Base-by-base conservation (phyloP, 2,888 invertebrate genomes). In the Lamellibrachia columna region DNA sequence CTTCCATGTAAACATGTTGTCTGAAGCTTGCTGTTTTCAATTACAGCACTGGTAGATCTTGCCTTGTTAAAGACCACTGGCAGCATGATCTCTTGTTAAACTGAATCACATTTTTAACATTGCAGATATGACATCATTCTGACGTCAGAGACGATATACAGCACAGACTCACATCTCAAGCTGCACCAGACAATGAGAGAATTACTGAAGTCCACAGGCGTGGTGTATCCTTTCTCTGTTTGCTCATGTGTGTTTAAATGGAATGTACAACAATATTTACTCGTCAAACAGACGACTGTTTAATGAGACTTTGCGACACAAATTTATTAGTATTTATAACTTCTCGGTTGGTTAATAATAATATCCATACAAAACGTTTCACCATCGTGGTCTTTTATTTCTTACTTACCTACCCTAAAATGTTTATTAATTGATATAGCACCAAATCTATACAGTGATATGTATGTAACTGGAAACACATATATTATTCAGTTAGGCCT, bases 131-230 rank as follows among this genome's bases (percentile, higher is more conserved):
- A 99, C 96, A 95, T 98, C 7, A 99, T 99, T 95, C 97, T 99
- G 28, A 98, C 99, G 8, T 98, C 98, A 28, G 99, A 99, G 97
- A 99, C 99, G 0, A 99, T 99, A 96, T 97, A 97, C 95, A 99
- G 98, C 97, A 97, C 97, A 90, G 97, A 97, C 1, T 98, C 98
- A 96, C 98, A 99, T 96, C 95, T 96, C 53, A 98, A 98, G 96
- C 97, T 99, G 0, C 97, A 98, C 92, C 95, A 97, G 91, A 96
- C 98, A 52, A 98, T 99, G 95, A 97, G 97, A 95, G 96, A 97
- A 91, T 97, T 97, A 94, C 97, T 98, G 92, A 97, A 97, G 94
- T 96, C 96, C 93, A 95, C 96, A 96, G 99, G 98, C 90, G 95
- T 96, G 91, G 97, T 97, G 98, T 98, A 97, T 97, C 97, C 97